Evolutionary conservation across 2,888 invertebrate genomes (phyloP).

Genomic region (Amblyjoppa proteus): DNA sequence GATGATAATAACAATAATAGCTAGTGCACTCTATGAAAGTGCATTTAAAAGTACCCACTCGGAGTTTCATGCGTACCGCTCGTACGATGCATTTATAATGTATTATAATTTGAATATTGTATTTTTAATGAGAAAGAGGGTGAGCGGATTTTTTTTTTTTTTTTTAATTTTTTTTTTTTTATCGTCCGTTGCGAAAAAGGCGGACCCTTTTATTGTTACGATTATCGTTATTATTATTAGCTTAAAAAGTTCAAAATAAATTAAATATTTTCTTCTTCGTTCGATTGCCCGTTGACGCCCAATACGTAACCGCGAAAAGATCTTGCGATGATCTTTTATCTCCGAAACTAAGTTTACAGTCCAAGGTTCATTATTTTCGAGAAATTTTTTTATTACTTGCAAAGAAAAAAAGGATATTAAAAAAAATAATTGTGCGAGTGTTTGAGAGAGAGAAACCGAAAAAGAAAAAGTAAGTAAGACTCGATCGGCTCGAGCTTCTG

Average conservation of each 20-base stretch:
- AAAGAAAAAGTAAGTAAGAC: conserved; percentile 1
- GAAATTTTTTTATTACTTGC: neutral
- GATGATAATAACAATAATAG: conserved; percentile 46
- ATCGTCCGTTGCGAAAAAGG: conserved; percentile 37
- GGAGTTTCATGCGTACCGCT: conserved; percentile 1
- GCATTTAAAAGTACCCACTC: conserved; percentile 42
- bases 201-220: neutral
- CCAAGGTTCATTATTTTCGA: neutral
- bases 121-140: conserved; percentile 44
- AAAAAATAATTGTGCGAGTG: neutral
- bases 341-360: neutral
- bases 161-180: neutral
- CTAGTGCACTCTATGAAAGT: conserved; percentile 56
- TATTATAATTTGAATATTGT: conserved; percentile 57
- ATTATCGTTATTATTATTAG: neutral
- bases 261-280: too few relatives aligned
- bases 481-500: conserved; percentile 27
- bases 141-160: conserved; percentile 36
- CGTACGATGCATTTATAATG: conserved; percentile 40
- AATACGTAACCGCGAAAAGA: neutral
- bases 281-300: neutral
- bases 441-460: neutral
- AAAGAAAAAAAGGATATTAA: neutral
- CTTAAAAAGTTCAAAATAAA: neutral
- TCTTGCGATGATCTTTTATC: neutral